Evolutionary conservation across 2,888 invertebrate genomes (phyloP).

Genomic region (Phalera bucephala): DNA sequence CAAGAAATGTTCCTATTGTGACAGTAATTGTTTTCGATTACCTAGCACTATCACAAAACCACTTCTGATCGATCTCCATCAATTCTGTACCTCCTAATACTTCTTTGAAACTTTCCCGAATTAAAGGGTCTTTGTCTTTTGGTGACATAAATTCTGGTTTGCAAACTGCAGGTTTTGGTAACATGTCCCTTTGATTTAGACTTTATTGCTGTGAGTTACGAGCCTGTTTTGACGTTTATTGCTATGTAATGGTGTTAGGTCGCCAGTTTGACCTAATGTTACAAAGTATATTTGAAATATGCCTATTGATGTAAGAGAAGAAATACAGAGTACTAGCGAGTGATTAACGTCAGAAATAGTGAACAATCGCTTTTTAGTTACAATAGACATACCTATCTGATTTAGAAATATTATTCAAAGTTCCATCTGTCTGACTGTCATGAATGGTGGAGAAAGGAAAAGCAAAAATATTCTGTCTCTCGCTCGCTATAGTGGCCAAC

Average conservation of each 20-base stretch:
- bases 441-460: too few relatives aligned
- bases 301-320: too few relatives aligned
- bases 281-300: neutral
- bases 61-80: slow-evolving; percentile 1
- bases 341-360: too few relatives aligned
- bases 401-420: too few relatives aligned
- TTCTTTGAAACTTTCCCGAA: neutral
- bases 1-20: slow-evolving; percentile 60
- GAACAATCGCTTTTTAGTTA: too few relatives aligned
- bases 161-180: neutral
- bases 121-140: neutral
- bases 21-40: slow-evolving; percentile 74
- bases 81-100: neutral
- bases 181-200: neutral
- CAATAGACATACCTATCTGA: too few relatives aligned
- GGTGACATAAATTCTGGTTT: neutral
- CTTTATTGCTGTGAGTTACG: neutral
- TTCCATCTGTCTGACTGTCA: too few relatives aligned
- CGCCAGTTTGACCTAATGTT: neutral
- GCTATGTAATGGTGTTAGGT: neutral
- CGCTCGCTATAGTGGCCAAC: too few relatives aligned
- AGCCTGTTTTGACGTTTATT: neutral
- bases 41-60: slow-evolving; percentile 33
- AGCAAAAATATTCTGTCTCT: too few relatives aligned
- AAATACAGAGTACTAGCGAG: too few relatives aligned